Base-by-base conservation (phyloP, 2,888 invertebrate genomes). In the Tetrapedia diversipes region DNA sequence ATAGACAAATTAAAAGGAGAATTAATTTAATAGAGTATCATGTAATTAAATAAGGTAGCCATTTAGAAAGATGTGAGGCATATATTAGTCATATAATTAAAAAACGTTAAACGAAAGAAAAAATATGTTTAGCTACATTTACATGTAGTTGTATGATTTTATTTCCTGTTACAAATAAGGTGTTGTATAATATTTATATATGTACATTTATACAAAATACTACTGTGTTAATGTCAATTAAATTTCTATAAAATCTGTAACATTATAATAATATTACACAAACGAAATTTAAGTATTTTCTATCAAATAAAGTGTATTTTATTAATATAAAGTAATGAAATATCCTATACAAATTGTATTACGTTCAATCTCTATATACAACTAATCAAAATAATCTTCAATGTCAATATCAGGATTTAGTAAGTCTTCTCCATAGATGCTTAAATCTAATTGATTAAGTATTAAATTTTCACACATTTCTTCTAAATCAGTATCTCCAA, bases 401-500 rank as follows among this genome's bases (percentile, higher is more conserved):
- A 99, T 97, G 91, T 99, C 99, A 89, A 99, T 96, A 90, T 97
- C 94, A 24, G 99, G 98, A 93, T 99, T 96, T 10, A 99, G 93
- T 85, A 99, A 95, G 91, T 98, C 96, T 91, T 98, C 97, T 68
- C 98, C 98, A 91, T 96, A 97, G 11, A 94, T 93, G 67, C 95
- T 95, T 72, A 99, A 93, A 93, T 99, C 98, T 73, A 98, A 94
- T 90, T 98, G 96, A 93, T 99, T 98, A 39, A 99, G 93, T 88
- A 99, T 99, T 76, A 99, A 94, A 93, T 99, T 99, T 93, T 99
- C 99, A 92, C 98, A 97, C 91, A 97, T 98, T 93, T 99, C 99
- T 91, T 99, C 99, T 76, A 99, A 93, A 90, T 98, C 98, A 0
- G 99, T 99, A 83, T 99, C 98, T 0, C 99, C 99, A 85, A 99